phyloP scores from a whole-genome alignment of 2,888 invertebrate species.

The Pomacea canaliculata region DNA sequence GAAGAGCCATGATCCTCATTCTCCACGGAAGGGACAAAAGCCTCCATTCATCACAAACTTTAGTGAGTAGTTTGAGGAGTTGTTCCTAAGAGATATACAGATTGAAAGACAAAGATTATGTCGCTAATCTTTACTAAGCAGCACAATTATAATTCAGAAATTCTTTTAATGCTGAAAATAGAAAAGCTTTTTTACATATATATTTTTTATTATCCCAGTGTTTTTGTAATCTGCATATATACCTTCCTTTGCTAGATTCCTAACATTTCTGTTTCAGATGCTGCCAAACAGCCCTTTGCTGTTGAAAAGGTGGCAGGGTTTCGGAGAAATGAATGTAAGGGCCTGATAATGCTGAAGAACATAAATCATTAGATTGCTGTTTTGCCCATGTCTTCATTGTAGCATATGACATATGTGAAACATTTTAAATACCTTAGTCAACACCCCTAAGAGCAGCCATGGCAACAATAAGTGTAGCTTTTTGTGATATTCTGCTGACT shows the following conservation, averaged over 20 bases:
- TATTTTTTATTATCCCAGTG: background rate
- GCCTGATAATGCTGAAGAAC: background rate
- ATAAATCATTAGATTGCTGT: background rate
- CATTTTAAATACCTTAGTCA: too few species aligned
- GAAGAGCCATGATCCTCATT: background rate
- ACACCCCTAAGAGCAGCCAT: too few species aligned
- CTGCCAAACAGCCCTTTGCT: background rate
- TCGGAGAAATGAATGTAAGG: background rate
- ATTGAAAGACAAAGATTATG: too few species aligned
- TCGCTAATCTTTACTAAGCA: too few species aligned
- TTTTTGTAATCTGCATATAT: background rate
- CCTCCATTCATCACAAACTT: slow-evolving; percentile 12
- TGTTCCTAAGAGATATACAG: background rate
- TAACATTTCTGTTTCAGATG: background rate
- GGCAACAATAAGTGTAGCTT: too few species aligned
- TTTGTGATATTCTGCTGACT: too few species aligned
- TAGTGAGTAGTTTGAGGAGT: background rate
- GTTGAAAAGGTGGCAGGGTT: background rate
- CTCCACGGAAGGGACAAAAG: slow-evolving; percentile 11
- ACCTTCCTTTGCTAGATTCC: background rate
- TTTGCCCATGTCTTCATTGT: too few species aligned
- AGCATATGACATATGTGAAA: too few species aligned
- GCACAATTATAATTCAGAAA: too few species aligned
- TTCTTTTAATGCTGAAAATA: too few species aligned
- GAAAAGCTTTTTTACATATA: background rate